Percentiles rank a stretch among this genome's conserved stretches.
Evolutionary conservation across 2,888 invertebrate species (phyloP).

Genomic region (Amblyjoppa proteus): DNA sequence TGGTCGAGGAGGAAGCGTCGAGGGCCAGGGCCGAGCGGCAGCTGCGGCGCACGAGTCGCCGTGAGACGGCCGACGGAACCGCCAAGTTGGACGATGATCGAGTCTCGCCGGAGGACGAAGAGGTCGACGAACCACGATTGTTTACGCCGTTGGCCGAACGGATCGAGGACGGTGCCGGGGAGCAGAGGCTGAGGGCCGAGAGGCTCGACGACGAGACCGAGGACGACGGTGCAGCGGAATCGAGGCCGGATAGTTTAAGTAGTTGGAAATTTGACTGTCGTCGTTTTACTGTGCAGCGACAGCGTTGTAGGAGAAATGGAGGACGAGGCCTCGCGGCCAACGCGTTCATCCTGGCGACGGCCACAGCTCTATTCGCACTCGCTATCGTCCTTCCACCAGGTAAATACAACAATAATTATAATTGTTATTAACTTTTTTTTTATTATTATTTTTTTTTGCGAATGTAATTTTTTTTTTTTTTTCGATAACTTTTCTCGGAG

Average conservation of each 20-base stretch:
- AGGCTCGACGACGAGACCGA: conserved; percentile 16
- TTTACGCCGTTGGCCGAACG: conserved; percentile 10
- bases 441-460: no score
- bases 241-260: conserved; percentile 39
- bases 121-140: conserved; percentile 37
- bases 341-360: conserved; percentile 74
- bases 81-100: conserved; percentile 35
- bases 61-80: not conserved
- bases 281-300: conserved; percentile 51
- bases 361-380: conserved; percentile 79
- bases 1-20: conserved; percentile 31
- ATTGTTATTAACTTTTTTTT: conserved; percentile 1
- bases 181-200: conserved; percentile 28
- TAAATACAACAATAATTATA: conserved; percentile 64
- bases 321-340: conserved; percentile 58
- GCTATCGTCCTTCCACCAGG: conserved; percentile 80
- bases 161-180: conserved; percentile 13
- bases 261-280: conserved; percentile 56
- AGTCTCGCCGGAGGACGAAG: conserved; percentile 30
- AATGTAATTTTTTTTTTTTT: no score
- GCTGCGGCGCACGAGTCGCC: conserved; percentile 10
- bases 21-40: conserved; percentile 31
- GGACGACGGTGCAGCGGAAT: conserved; percentile 21
- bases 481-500: no score
- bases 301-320: conserved; percentile 58